phyloP scores from a whole-genome alignment of 23 tunicate species.

The Corella eumyota region DNA sequence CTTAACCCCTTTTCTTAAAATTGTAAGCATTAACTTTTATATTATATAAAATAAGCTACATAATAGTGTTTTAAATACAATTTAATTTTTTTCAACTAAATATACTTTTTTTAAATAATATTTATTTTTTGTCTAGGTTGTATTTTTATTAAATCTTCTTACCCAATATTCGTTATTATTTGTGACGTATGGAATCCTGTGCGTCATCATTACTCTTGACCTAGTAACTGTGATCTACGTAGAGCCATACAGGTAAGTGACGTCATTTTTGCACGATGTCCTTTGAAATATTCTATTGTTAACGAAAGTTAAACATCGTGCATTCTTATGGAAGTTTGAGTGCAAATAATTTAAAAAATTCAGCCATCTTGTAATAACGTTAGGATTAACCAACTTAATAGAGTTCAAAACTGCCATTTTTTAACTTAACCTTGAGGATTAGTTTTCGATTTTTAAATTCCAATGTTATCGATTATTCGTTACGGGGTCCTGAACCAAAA shows the following conservation, averaged over 20 bases:
- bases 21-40: too few relatives aligned
- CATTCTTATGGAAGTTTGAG: too few relatives aligned
- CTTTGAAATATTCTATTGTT: neutral
- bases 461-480: too few relatives aligned
- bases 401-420: neutral
- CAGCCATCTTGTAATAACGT: too few relatives aligned
- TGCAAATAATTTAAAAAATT: too few relatives aligned
- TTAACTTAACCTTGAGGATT: too few relatives aligned
- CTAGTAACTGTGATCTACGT: slow-evolving; percentile 53
- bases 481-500: too few relatives aligned
- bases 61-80: neutral
- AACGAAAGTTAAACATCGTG: too few relatives aligned
- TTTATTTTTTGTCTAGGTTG: slow-evolving; percentile 29
- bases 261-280: neutral
- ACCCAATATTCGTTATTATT: slow-evolving; percentile 54
- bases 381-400: neutral
- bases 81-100: neutral
- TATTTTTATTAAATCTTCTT: slow-evolving; percentile 39
- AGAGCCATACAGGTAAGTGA: slow-evolving; percentile 65
- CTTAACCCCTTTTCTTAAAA: slow-evolving; percentile 1
- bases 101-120: neutral
- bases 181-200: slow-evolving; percentile 51
- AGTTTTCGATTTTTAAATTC: too few relatives aligned
- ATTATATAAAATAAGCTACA: too few relatives aligned
- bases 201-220: slow-evolving; percentile 38